Base-by-base conservation (phyloP, 2,888 invertebrate species). In the Dioctria linearis region DNA sequence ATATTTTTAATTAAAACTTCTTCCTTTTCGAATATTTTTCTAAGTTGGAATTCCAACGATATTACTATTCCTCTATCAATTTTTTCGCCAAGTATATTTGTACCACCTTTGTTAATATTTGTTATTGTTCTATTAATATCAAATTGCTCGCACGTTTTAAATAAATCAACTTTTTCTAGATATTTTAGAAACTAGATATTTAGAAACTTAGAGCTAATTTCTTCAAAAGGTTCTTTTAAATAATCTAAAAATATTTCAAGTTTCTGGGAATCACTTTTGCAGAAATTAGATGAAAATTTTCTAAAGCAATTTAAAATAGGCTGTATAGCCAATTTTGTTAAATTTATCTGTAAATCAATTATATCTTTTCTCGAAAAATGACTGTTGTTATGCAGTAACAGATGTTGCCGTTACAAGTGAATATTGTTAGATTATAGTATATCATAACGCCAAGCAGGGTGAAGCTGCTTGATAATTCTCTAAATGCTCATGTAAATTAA, bases 21-120 rank as follows among this genome's bases (percentile, higher is more conserved):
- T 8, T 81, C 51, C 67, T 65, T 78, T 80, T 83, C 80, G 73
- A 81, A 83, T 61, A 81, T 76, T 51, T 65, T 69, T 81, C 75
- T 80, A 66, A 83, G 82, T 63, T 82, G 80, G 49, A 82, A 83
- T 63, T 80, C 78, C 9, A 82, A 65, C 25, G 81, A 67, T 78
- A 81, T 81, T 75, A 83, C 43, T 67, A 82, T 54, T 13, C 81
- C 80, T 59, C 25, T 83, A n/a, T 79, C 39, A 67, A 79, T 75
- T 76, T 65, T 80, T 83, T 82, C 81, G 4, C 79, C 57, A 9
- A 40, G 5, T n/a, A 81, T 69, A 8, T 80, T 81, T 65, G 51
- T 78, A 5, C 42, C 80, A 2, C 9, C 57, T 59, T 75, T 40
- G 13, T 57, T n/a, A 13, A 75, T 43, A n/a, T 75, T 57, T 8